Conservation (phyloP, 2,113 vertebrate genomes). For the Oriolus oriolus region DNA sequence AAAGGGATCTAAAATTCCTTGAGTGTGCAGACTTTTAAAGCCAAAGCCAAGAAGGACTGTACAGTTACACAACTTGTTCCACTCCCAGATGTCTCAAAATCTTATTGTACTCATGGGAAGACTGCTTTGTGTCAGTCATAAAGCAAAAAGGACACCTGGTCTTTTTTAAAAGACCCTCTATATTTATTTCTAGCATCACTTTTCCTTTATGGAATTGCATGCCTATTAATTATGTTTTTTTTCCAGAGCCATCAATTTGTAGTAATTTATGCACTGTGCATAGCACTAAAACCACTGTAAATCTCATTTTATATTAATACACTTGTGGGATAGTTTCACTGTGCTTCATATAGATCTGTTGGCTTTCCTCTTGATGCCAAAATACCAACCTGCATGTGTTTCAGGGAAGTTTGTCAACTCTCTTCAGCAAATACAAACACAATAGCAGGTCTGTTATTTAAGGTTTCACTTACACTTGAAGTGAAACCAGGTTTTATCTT, state of each 20-base stretch:
- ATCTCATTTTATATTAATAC: not conserved
- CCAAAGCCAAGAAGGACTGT: not conserved
- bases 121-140: not conserved
- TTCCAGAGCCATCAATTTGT: not conserved
- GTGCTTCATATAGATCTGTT: not conserved
- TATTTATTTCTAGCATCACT: not conserved
- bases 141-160: not conserved
- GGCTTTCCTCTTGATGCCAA: not conserved
- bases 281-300: not conserved
- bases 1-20: not conserved
- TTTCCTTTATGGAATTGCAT: not conserved
- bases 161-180: not conserved
- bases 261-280: not conserved
- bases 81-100: not conserved
- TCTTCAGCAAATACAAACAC: not conserved
- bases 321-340: not conserved
- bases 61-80: not conserved
- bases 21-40: not conserved
- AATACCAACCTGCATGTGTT: not conserved
- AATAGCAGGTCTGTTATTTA: not conserved
- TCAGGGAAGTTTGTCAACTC: not conserved
- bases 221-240: not conserved
- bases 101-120: not conserved
- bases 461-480: not conserved
- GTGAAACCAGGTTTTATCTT: not conserved